Percentiles rank a stretch among this genome's conserved stretches.
phyloP scores from a whole-genome alignment of 92 coral and sea anemone genomes.

The Parazoanthus atlanticus region DNA sequence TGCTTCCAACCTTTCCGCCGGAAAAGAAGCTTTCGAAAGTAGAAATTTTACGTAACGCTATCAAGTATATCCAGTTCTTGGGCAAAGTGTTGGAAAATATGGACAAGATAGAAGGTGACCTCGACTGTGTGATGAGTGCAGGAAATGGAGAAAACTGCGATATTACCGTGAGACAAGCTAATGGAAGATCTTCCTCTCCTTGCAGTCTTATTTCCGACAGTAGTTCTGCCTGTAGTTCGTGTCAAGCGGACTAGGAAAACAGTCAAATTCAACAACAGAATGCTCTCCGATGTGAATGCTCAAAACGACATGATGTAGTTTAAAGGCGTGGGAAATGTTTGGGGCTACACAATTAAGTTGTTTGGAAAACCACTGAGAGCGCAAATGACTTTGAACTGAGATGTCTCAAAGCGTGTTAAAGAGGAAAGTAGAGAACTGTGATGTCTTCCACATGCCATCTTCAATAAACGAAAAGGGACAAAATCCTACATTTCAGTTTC shows the following conservation, averaged over 20 bases:
- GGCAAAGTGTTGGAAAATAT: slow-evolving; percentile 73
- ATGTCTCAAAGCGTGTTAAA: not conserved
- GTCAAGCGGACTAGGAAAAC: not conserved
- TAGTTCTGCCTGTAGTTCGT: not conserved
- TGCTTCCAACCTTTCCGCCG: slow-evolving; percentile 93
- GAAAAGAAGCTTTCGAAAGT: slow-evolving; percentile 96
- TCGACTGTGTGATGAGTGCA: not conserved
- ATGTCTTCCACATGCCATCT: slow-evolving; percentile 30
- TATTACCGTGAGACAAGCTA: not conserved
- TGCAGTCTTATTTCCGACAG: not conserved
- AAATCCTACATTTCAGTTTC: not conserved
- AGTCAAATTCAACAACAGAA: not conserved
- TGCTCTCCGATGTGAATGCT: not conserved
- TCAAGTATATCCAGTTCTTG: slow-evolving; percentile 86
- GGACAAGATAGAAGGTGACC: slow-evolving; percentile 51
- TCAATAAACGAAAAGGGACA: not conserved
- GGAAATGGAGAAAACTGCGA: not conserved
- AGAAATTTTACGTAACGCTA: slow-evolving; percentile 81
- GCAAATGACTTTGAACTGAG: slow-evolving; percentile 11
- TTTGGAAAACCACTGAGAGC: slow-evolving; percentile 43
- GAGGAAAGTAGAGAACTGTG: not conserved
- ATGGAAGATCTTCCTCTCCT: not conserved
- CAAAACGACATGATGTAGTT: not conserved
- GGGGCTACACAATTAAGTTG: not conserved
- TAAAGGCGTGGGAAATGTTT: slow-evolving; percentile 17